Evolutionary conservation across 53 echinoderm and acorn worm species (phyloP).

Genomic region (Luidia sarsii): DNA sequence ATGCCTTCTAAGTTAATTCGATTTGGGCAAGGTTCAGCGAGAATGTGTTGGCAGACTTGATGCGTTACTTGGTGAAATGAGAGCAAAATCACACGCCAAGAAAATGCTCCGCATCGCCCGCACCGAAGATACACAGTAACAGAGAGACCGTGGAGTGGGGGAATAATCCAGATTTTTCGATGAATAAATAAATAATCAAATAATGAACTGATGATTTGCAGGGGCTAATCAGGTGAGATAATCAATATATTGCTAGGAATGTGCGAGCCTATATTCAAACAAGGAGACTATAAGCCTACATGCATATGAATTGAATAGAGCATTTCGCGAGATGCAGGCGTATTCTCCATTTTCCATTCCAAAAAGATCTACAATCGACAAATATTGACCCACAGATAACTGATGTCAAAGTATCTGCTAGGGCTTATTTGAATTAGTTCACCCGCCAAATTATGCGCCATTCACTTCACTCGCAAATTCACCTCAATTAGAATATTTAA

Average conservation of each 20-base stretch:
- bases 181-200: conserved; percentile 19
- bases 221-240: conserved; percentile 14
- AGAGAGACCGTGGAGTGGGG: conserved; percentile 3
- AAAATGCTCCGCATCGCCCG: conserved; percentile 27
- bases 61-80: conserved; percentile 49
- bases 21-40: conserved; percentile 55
- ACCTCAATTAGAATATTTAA: too few relatives aligned
- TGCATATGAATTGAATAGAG: too few relatives aligned
- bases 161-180: background rate
- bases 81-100: conserved; percentile 51
- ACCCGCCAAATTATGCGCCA: too few relatives aligned
- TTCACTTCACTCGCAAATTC: too few relatives aligned
- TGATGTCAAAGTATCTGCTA: too few relatives aligned
- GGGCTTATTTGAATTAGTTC: too few relatives aligned
- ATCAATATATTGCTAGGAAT: too few relatives aligned
- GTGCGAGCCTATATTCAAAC: background rate
- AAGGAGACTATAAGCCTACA: background rate
- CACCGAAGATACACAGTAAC: conserved; percentile 44
- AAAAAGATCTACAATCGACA: too few relatives aligned
- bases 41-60: conserved; percentile 61
- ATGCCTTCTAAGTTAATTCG: conserved; percentile 63
- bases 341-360: too few relatives aligned
- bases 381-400: too few relatives aligned
- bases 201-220: conserved; percentile 19
- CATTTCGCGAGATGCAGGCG: too few relatives aligned